These are phyloP conservation scores for Orientallactaga bullata DNA, from an alignment of 2,113 vertebrate species.

Conservation along the genomic window DNA sequence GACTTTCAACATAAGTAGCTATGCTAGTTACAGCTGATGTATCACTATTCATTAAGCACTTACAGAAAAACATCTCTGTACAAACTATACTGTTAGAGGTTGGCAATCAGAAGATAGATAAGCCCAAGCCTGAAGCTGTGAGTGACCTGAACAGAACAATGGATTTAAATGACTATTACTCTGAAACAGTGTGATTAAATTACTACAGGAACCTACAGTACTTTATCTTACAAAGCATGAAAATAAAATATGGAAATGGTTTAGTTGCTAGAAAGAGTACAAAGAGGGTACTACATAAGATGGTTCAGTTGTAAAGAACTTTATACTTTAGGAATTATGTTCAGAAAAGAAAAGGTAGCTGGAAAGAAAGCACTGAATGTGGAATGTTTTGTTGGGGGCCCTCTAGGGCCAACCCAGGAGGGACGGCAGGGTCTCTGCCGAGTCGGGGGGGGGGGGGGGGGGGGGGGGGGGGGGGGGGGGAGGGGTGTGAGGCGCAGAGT, in stretches of 20 bases:
- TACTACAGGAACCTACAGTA: background rate
- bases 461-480: too few relatives aligned
- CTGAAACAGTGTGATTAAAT: slow-evolving; percentile 40
- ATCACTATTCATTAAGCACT: slow-evolving; percentile 53
- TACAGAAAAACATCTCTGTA: slow-evolving; percentile 54
- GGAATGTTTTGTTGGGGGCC: too few relatives aligned
- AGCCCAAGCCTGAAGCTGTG: background rate
- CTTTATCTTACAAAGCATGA: background rate
- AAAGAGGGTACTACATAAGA: background rate
- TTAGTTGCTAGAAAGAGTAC: background rate
- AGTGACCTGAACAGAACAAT: background rate
- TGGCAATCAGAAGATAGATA: slow-evolving; percentile 32
- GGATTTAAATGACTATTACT: background rate
- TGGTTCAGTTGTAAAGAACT: slow-evolving; percentile 30
- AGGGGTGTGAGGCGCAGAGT: too few relatives aligned
- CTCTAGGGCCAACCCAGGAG: too few relatives aligned
- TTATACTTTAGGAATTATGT: slow-evolving; percentile 32
- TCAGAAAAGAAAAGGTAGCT: background rate
- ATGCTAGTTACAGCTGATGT: slow-evolving; percentile 67
- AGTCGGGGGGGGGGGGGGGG: too few relatives aligned
- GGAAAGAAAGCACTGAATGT: slow-evolving; percentile 3
- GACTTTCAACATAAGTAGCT: slow-evolving; percentile 50
- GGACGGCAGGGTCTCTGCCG: too few relatives aligned
- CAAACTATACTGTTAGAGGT: slow-evolving; percentile 40
- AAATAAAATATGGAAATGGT: slow-evolving; percentile 27